Evolutionary conservation across 2,888 invertebrate species (phyloP).

Genomic region (Matsumyia berberina): DNA sequence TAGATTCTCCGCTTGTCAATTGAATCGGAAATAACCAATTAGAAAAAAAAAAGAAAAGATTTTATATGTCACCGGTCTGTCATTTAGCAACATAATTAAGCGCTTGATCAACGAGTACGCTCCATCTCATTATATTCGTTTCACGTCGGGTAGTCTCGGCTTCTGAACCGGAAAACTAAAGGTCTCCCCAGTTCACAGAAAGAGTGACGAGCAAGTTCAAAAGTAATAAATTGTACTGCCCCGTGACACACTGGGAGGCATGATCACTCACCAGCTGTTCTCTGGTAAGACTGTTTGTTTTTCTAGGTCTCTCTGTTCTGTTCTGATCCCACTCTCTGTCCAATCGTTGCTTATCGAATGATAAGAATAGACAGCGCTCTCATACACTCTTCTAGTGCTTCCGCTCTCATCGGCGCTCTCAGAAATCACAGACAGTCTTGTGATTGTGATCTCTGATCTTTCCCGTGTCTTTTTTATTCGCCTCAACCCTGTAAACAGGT

Average conservation of each 20-base stretch:
- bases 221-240: constrained; percentile 17
- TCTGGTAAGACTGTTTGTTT: not conserved
- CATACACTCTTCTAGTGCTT: not conserved
- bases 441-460: constrained; percentile 55
- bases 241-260: not conserved
- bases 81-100: constrained; percentile 10
- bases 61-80: constrained; percentile 9
- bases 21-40: constrained; percentile 11
- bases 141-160: constrained; percentile 13
- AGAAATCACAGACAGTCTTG: constrained; percentile 14
- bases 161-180: constrained; percentile 20
- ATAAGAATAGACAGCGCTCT: constrained; percentile 15
- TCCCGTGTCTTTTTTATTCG: not conserved
- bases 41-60: not conserved
- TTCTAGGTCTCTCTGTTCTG: not conserved
- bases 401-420: constrained; percentile 26
- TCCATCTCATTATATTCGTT: constrained; percentile 9
- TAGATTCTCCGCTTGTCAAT: not conserved
- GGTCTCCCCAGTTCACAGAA: constrained; percentile 4
- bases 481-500: constrained; percentile 40
- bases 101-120: constrained; percentile 16
- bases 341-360: constrained; percentile 13
- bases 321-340: no score
- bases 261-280: not conserved
- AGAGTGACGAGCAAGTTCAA: constrained; percentile 32